These are phyloP conservation scores for Drosophila meridiana DNA, from an alignment of 2,888 invertebrate genomes.

Conservation along the genomic window DNA sequence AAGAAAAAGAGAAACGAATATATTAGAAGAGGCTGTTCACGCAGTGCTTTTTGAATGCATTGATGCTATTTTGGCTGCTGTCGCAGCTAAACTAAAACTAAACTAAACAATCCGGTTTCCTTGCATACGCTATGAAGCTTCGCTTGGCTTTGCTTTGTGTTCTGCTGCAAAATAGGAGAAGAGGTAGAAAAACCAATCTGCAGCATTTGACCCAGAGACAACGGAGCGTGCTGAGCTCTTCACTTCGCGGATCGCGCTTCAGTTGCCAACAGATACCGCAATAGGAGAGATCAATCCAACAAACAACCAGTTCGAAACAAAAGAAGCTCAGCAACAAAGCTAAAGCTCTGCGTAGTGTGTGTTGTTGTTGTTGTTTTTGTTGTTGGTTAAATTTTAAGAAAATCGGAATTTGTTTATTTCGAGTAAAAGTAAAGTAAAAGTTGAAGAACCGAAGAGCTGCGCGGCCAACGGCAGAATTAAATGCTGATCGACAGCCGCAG, in stretches of 20 bases:
- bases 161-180: conserved; percentile 24
- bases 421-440: conserved; percentile 74
- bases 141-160: conserved; percentile 37
- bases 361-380: conserved; percentile 20
- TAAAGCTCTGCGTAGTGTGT: background rate
- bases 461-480: conserved; percentile 63
- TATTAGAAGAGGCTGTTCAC: conserved; percentile 26
- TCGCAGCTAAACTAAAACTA: conserved; percentile 5
- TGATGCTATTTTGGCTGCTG: conserved; percentile 23
- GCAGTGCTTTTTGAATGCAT: conserved; percentile 31
- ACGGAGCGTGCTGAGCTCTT: conserved; percentile 29
- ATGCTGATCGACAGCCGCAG: conserved; percentile 64
- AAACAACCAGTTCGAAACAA: conserved; percentile 71
- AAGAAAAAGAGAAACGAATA: conserved; percentile 34
- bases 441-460: conserved; percentile 48
- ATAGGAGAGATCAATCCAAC: conserved; percentile 72
- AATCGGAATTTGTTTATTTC: conserved; percentile 66
- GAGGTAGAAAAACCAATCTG: conserved; percentile 26
- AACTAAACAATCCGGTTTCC: conserved; percentile 59
- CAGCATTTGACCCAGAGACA: conserved; percentile 59
- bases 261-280: conserved; percentile 47
- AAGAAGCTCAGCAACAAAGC: conserved; percentile 58
- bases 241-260: conserved; percentile 30
- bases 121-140: conserved; percentile 23
- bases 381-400: conserved; percentile 54